Evolutionary conservation across 1,140 invertebrate species (phyloP).

Genomic region (Globodera ellingtonae): DNA sequence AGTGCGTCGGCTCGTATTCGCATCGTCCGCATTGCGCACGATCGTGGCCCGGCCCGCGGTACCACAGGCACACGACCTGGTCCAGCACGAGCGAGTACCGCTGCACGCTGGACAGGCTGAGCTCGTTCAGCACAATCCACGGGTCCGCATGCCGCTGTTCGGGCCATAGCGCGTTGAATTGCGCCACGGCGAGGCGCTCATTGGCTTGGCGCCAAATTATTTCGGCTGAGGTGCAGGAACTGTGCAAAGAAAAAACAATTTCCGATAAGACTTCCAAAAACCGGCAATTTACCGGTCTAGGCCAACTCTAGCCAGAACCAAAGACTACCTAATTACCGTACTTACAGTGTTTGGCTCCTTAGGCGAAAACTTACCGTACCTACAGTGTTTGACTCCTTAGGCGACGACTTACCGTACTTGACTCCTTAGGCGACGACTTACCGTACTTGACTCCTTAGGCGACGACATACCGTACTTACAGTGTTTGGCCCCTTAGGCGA

Average conservation of each 20-base stretch:
- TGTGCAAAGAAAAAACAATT: background rate
- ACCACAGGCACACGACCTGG: conserved; percentile 21
- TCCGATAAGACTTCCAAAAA: no score
- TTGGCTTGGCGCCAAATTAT: conserved; percentile 1
- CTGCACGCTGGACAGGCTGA: conserved; percentile 15
- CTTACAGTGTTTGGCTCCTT: no score
- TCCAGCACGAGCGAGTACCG: conserved; percentile 13
- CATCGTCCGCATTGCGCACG: conserved; percentile 14
- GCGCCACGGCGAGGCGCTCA: background rate
- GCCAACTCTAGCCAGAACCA: no score
- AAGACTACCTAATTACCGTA: no score
- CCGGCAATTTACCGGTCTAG: no score
- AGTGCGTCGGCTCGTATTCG: conserved; percentile 24
- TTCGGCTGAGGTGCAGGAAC: background rate
- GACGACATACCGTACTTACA: no score
- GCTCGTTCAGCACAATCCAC: conserved; percentile 18
- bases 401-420: no score
- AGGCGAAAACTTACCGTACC: rapidly evolving
- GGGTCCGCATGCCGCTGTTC: background rate
- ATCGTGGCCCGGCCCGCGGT: conserved; percentile 22
- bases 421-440: no score
- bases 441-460: rapidly evolving
- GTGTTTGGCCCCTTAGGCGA: no score
- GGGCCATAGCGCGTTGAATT: background rate
- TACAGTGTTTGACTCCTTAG: rapidly evolving